These are phyloP conservation scores for Bombus polaris DNA, from an alignment of 1,140 invertebrate genomes.

Conservation along the genomic window DNA sequence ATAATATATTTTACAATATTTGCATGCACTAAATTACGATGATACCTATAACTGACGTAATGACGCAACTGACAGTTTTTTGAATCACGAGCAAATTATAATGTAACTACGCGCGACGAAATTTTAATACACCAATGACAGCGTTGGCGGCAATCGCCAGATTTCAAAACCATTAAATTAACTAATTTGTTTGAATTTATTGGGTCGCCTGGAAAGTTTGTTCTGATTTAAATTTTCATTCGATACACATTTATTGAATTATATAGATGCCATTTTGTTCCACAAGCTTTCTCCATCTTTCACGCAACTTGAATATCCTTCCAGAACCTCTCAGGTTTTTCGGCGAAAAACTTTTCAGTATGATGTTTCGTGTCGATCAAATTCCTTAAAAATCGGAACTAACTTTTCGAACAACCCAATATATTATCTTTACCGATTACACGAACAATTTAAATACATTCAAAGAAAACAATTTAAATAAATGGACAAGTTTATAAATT, in stretches of 20 bases:
- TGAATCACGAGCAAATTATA: slow-evolving; percentile 18
- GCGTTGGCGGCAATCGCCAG: slow-evolving; percentile 5
- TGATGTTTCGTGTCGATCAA: too few species aligned
- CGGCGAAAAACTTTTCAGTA: too few species aligned
- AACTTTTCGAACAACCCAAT: too few species aligned
- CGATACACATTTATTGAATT: too few species aligned
- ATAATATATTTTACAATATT: neutral
- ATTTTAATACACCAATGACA: neutral
- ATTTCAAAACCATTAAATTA: neutral
- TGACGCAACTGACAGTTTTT: neutral
- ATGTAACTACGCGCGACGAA: slow-evolving; percentile 4
- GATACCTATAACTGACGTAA: neutral
- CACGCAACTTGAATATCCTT: too few species aligned
- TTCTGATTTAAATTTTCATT: too few species aligned
- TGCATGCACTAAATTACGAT: neutral
- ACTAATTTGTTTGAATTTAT: neutral
- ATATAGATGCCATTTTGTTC: too few species aligned
- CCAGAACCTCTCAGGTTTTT: too few species aligned
- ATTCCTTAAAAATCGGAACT: too few species aligned
- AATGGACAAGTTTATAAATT: neutral
- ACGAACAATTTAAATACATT: neutral
- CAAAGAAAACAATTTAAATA: neutral
- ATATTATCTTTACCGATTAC: too few species aligned
- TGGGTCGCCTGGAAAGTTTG: too few species aligned
- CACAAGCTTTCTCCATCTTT: too few species aligned